phyloP scores from a whole-genome alignment of 2,797 vertebrate genomes.

The Phoeniculus purpureus region DNA sequence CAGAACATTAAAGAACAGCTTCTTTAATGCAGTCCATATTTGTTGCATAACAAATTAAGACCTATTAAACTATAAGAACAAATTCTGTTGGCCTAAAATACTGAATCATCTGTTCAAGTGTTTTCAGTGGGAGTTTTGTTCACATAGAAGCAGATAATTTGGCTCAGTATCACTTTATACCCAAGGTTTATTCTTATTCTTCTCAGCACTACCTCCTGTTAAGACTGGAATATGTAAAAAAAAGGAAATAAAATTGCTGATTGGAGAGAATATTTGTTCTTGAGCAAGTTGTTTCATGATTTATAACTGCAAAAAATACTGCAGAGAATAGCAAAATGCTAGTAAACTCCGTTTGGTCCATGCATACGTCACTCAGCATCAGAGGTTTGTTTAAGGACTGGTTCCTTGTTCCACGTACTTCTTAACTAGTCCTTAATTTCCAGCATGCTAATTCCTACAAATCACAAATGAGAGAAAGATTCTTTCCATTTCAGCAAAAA shows the following conservation, averaged over 20 bases:
- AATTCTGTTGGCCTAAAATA: not conserved
- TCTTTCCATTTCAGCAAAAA: too few relatives aligned
- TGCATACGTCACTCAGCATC: too few relatives aligned
- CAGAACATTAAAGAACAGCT: not conserved
- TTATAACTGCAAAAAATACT: too few relatives aligned
- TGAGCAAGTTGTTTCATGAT: too few relatives aligned
- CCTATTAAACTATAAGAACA: not conserved
- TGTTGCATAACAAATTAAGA: not conserved
- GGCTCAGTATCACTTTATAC: not conserved
- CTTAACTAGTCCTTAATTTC: too few relatives aligned
- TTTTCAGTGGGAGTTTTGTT: not conserved
- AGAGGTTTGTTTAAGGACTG: too few relatives aligned
- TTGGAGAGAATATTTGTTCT: too few relatives aligned
- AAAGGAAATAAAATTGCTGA: not conserved
- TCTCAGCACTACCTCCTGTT: not conserved
- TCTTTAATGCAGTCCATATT: not conserved
- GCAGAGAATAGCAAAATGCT: too few relatives aligned
- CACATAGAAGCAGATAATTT: not conserved
- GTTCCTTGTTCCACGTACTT: too few relatives aligned
- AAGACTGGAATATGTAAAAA: not conserved
- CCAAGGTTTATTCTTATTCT: not conserved
- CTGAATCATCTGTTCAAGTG: not conserved
- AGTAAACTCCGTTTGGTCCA: too few relatives aligned
- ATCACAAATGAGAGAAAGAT: too few relatives aligned
- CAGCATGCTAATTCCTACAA: too few relatives aligned